Evolutionary conservation across 2,797 vertebrate genomes (phyloP), one percentile per base, ranked within the genome.

Genomic region (Sebastiscus tertius): DNA sequence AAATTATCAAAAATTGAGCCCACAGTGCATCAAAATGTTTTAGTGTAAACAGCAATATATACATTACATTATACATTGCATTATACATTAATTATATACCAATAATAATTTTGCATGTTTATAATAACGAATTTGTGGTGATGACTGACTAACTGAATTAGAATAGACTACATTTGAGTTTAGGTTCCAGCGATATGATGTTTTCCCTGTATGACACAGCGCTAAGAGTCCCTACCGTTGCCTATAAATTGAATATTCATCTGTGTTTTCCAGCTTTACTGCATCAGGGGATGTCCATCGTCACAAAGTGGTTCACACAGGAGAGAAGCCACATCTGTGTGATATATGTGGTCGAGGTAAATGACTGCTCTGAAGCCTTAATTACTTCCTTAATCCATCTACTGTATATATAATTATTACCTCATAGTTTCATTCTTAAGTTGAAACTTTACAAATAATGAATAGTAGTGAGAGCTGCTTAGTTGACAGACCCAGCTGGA

Each of bases 211-310:
- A 33, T 68, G 39, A 22, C n/a, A 16, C 12, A 70, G 3, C 11
- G 6, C 0, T 46, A 31, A 63, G 8, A 1, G 29, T 24, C 29
- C 9, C 3, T 29, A 3, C 6, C 70, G 36, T 56, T 62, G 18
- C 13, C n/a, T 26, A 16, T 69, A 13, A 18, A 33, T 16, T 6
- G 0, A 52, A 39, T 29, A 29, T 64, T 72, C 2, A 33, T 75
- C 18, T 74, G 14, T 85, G 27, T 75, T 88, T 79, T 66, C 7
- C 79, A 99, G 99, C 86, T 99, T 99, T 83, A 97, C 98, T 24
- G 98, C 98, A 75, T 97, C 99, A 4, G 98, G 98, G 22, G 99
- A 99, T 31, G 98, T 99, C 75, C 98, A 99, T 61, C 97, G 98
- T 29, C 99, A 99, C 88, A 98, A 99, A 82, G 96, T 99, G 78